Base-by-base conservation (phyloP, 1,140 invertebrate species). In the Neoseiulus cucumeris region DNA sequence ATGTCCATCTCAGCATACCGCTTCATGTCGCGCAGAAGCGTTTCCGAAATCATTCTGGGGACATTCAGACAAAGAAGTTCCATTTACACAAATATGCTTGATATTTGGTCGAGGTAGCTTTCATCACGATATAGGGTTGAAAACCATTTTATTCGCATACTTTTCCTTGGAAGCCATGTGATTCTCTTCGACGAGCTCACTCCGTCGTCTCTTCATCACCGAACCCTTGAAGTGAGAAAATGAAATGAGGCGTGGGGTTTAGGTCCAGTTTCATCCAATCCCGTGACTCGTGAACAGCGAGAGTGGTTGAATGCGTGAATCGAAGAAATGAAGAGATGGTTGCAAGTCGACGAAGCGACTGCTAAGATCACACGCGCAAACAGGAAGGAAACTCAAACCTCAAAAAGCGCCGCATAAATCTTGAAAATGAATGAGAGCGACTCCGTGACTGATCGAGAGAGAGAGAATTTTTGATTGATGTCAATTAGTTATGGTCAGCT, bases 1-100 rank as follows among this genome's bases (percentile, higher is more conserved):
- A 99, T 87, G 77, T 98, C 92, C 72, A 95, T 84, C 75, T 95
- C 91, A 73, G 94, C 91, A 75, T 93, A 95, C 70, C 87, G 51
- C 25, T 20, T 25, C 51, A 59, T 59, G 51, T 59, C 51, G 12
- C 51, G 51, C 51, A 59, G 33, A 2, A 59, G 25, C 51, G 51
- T 29, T 20, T 59, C 51, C 22, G 51, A 59, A 25, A 59, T n/a
- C 14, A 33, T 33, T 20, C 14, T 59, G 45, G 17, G 45, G 45
- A 28, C 18, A 59, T 18, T 17, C 51, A 20, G 9, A 25, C 6
- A n/a, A n/a, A n/a, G n/a, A n/a, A n/a, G n/a, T n/a, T n/a, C n/a
- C n/a, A n/a, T n/a, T n/a, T n/a, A n/a, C n/a, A n/a, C n/a, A n/a
- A n/a, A n/a, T n/a, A n/a, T n/a, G n/a, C n/a, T n/a, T n/a, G n/a